Conservation (phyloP, 2,797 vertebrate species). For the Myotis pilosus region DNA sequence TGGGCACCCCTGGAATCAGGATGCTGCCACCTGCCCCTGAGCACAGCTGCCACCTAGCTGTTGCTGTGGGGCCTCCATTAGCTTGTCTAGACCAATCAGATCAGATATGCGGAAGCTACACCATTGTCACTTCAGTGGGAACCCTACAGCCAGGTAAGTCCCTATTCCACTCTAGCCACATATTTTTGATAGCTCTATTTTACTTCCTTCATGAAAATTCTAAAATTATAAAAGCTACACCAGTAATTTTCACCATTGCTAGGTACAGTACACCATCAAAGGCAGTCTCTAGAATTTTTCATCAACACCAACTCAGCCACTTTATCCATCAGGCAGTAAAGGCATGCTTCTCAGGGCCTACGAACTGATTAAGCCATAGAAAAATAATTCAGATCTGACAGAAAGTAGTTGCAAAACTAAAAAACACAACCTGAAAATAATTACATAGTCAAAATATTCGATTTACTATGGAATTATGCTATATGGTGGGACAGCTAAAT, state of each 20-base stretch:
- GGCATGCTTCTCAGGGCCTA: not conserved
- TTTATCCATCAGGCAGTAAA: not conserved
- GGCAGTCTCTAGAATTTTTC: not conserved
- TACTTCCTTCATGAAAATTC: not conserved
- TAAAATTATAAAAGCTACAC: not conserved
- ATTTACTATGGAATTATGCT: not conserved
- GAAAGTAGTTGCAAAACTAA: not conserved
- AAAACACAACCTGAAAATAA: not conserved
- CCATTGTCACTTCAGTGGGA: not conserved
- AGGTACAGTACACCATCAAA: not conserved
- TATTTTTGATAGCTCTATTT: not conserved
- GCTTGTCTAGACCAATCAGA: constrained; percentile 62
- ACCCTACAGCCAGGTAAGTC: not conserved
- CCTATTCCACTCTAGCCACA: not conserved
- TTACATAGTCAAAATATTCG: not conserved
- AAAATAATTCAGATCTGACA: not conserved
- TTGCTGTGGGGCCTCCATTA: constrained; percentile 16
- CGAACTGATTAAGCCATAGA: not conserved
- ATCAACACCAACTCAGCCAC: not conserved
- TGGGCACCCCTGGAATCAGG: constrained; percentile 11
- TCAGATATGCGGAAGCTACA: constrained; percentile 41
- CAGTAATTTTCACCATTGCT: not conserved
- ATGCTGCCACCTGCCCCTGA: constrained; percentile 57
- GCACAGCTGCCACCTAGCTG: constrained; percentile 61
- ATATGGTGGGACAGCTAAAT: not conserved